These are phyloP conservation scores for Palythoa heliodiscus DNA, from an alignment of 92 coral and sea anemone species.

Conservation along the genomic window DNA sequence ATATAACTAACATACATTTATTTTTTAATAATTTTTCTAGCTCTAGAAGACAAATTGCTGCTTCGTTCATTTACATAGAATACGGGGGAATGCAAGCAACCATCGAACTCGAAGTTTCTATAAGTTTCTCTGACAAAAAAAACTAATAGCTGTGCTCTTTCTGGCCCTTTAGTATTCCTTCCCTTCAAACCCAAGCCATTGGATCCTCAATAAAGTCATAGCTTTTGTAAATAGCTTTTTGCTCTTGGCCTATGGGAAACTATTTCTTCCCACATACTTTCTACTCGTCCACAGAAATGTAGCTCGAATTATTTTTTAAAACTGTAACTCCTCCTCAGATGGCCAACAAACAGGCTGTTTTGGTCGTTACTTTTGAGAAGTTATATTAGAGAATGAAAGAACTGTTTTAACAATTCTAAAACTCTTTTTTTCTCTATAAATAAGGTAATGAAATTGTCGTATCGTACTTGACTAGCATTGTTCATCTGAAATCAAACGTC, in stretches of 20 bases:
- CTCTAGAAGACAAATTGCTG: too few species aligned
- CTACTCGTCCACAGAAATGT: too few species aligned
- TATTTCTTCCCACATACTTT: neutral
- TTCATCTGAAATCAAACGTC: too few species aligned
- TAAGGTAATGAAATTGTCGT: too few species aligned
- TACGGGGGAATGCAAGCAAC: conserved; percentile 17
- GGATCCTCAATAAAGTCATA: conserved; percentile 14
- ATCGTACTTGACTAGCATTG: too few species aligned
- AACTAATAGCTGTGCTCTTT: conserved; percentile 23
- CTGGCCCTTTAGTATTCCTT: neutral
- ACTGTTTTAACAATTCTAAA: neutral
- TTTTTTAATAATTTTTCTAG: too few species aligned
- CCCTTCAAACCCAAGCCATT: conserved; percentile 14
- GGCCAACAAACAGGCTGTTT: too few species aligned
- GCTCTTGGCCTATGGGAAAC: neutral
- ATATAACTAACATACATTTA: too few species aligned
- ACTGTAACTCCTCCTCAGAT: too few species aligned
- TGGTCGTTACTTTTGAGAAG: too few species aligned
- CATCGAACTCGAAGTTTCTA: conserved; percentile 5
- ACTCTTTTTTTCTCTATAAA: too few species aligned
- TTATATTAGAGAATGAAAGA: neutral
- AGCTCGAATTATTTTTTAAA: neutral
- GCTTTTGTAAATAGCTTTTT: neutral
- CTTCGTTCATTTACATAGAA: neutral
- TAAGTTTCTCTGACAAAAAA: conserved; percentile 18